Percentiles rank a stretch among this genome's conserved stretches.
These are phyloP conservation scores for Rousettus madagascariensis DNA, from an alignment of 2,797 vertebrate genomes.

Conservation along the genomic window DNA sequence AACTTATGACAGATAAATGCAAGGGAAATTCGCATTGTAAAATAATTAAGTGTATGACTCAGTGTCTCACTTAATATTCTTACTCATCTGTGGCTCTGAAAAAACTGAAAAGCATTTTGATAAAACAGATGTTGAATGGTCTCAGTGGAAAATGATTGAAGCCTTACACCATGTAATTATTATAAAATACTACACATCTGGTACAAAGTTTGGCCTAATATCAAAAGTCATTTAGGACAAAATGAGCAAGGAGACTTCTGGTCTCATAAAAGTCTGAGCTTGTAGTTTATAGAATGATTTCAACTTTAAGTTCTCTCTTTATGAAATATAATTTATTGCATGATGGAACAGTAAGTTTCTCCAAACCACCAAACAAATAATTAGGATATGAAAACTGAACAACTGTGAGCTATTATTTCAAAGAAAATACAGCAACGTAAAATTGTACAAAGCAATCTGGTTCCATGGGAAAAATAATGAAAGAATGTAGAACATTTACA, in stretches of 20 bases:
- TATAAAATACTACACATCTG: conserved; percentile 67
- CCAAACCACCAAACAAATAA: conserved; percentile 57
- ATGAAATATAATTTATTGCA: conserved; percentile 53
- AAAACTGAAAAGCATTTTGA: conserved; percentile 42
- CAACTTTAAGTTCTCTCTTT: conserved; percentile 50
- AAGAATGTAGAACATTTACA: conserved; percentile 74
- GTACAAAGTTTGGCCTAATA: conserved; percentile 58
- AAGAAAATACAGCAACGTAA: conserved; percentile 52
- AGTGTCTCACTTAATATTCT: conserved; percentile 56
- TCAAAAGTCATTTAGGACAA: conserved; percentile 67
- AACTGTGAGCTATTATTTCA: conserved; percentile 60
- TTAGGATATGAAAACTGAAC: conserved; percentile 63
- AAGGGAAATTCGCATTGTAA: background rate
- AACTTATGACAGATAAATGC: background rate
- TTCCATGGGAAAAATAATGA: conserved; percentile 70
- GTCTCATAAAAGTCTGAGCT: background rate
- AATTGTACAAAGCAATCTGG: background rate
- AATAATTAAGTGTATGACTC: conserved; percentile 57
- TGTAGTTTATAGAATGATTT: conserved; percentile 22
- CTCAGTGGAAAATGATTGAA: conserved; percentile 50
- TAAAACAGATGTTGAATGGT: conserved; percentile 59
- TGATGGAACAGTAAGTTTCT: conserved; percentile 46
- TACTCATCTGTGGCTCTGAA: conserved; percentile 36
- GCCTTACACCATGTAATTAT: conserved; percentile 61
- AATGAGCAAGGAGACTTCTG: conserved; percentile 45